These are phyloP conservation scores for Drosophila kokeensis DNA, from an alignment of 2,888 invertebrate species.

Conservation along the genomic window DNA sequence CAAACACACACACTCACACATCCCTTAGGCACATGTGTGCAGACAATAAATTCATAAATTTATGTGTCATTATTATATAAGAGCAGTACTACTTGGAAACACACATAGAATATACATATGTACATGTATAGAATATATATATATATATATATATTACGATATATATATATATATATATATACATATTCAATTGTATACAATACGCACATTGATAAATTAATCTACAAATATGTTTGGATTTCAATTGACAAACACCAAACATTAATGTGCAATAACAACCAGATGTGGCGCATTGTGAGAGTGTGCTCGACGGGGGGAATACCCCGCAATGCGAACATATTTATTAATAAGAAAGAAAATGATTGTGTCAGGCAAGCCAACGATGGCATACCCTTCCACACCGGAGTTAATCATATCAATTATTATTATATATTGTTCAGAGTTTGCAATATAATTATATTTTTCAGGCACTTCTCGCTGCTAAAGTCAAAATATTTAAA, in stretches of 20 bases:
- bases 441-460: not conserved
- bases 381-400: not conserved
- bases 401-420: not conserved
- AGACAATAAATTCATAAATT: slow-evolving; percentile 14
- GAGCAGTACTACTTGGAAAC: not conserved
- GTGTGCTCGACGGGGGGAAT: not conserved
- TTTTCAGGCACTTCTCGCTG: not conserved
- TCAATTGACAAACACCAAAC: slow-evolving; percentile 25
- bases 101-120: not conserved
- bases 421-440: not conserved
- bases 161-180: no score
- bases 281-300: not conserved
- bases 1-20: not conserved
- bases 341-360: not conserved
- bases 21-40: not conserved
- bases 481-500: not conserved
- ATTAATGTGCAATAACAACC: slow-evolving; percentile 18
- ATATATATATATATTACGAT: not conserved
- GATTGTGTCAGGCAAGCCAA: not conserved
- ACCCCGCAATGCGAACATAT: not conserved
- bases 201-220: slow-evolving; percentile 22
- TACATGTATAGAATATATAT: not conserved
- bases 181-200: no score
- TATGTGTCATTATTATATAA: slow-evolving; percentile 26
- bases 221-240: slow-evolving; percentile 39